These are phyloP conservation scores for Capitulum mitella DNA, from an alignment of 2,888 invertebrate genomes.

Conservation along the genomic window DNA sequence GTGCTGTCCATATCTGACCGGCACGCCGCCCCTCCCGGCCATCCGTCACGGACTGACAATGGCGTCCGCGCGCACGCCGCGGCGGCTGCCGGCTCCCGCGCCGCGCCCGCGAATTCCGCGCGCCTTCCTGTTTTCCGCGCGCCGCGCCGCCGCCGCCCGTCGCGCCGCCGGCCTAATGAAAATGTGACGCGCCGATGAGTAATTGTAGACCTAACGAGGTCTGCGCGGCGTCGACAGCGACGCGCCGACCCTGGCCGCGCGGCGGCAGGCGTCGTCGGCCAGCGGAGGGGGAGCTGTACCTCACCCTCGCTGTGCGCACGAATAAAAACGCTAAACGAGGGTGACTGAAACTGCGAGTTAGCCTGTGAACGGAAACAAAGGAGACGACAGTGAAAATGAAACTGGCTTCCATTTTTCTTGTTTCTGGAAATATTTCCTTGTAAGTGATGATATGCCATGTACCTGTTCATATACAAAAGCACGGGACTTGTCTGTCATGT, in stretches of 20 bases:
- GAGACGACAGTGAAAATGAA: no score
- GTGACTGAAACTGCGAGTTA: no score
- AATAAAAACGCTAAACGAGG: no score
- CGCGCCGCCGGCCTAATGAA: neutral
- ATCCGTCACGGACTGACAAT: neutral
- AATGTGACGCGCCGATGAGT: constrained; percentile 13
- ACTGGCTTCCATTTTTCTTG: no score
- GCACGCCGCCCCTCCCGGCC: neutral
- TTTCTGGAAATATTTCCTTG: no score
- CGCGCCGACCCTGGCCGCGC: neutral
- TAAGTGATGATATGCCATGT: no score
- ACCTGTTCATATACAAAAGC: no score
- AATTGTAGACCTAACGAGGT: neutral
- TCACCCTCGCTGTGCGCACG: no score
- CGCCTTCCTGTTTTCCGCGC: neutral
- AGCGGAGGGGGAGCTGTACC: no score
- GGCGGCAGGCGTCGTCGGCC: no score
- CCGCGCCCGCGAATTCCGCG: neutral
- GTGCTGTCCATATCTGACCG: neutral
- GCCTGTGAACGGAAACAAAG: no score
- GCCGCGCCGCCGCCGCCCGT: neutral
- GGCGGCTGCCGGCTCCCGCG: neutral
- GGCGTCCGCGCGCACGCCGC: neutral
- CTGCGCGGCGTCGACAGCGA: neutral
- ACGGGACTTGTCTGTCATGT: no score